Evolutionary conservation across 2,113 vertebrate genomes (phyloP), one percentile per base, ranked within the genome.

Genomic region (Parus major): DNA sequence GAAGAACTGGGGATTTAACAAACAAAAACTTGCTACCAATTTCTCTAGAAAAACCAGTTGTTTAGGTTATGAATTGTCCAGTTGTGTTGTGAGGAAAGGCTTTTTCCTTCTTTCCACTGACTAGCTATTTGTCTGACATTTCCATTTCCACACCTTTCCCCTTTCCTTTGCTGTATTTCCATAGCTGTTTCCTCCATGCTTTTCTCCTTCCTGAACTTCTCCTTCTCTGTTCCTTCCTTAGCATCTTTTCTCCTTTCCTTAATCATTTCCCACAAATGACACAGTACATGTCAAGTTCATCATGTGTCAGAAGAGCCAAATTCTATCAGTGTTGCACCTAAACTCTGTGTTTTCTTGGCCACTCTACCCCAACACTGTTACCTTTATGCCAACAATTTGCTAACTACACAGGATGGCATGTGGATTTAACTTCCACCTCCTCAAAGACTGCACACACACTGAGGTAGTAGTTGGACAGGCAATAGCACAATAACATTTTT

Each of bases 61-160:
- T 42, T 71, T 68, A 61, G 15, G n/a, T 85, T 60, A 53, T 8
- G 21, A 60, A 61, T 36, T 85, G 33, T 52, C 14, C 69, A 86
- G 16, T 10, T 46, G 16, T 75, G 2, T 5, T 56, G 6, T 3
- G 1, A 23, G 14, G 7, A 76, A 59, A 46, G 1, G 8, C 21
- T 47, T 76, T 52, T 25, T 75, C 19, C 17, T 79, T 3, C 36
- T 73, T 83, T 86, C 41, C 1, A 1, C 7, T 55, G 21, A 76
- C 21, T 27, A 21, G 21, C 11, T 59, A 17, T 66, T 47, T 70
- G 31, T 41, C 52, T 29, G 4, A 16, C 8, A 29, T 65, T 61
- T 46, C 12, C 3, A 69, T 29, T 35, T 72, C 44, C 23, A 61
- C 5, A 49, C 2, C 7, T 64, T 80, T 66, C 22, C 7, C 52